A percentile compares a stretch with the other conserved stretches of the same genome.
Conservation (phyloP, 2,113 vertebrate species). For the Clarias batrachus region DNA sequence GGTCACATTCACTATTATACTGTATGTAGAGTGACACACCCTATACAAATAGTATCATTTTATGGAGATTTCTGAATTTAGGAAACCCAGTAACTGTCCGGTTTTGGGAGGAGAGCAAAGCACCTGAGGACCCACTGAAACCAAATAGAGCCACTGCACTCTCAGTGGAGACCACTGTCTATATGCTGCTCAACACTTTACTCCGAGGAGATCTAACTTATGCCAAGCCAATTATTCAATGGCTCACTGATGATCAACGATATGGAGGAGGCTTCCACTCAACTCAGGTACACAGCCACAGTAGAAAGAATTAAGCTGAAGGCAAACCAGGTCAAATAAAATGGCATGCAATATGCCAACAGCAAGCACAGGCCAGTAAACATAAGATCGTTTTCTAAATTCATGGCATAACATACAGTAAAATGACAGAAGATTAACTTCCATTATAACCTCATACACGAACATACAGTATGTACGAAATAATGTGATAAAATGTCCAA, state of each 20-base stretch:
- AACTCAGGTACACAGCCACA: conserved; percentile 74
- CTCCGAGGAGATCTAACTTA: conserved; percentile 74
- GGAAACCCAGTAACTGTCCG: conserved; percentile 73
- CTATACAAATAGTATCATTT: neutral
- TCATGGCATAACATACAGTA: neutral
- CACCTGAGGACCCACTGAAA: conserved; percentile 45
- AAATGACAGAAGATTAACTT: neutral
- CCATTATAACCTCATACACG: neutral
- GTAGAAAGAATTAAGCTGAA: neutral
- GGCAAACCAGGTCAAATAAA: neutral
- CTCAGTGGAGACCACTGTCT: conserved; percentile 86
- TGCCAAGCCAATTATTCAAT: conserved; percentile 78
- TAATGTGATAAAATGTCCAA: neutral
- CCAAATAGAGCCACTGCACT: conserved; percentile 70
- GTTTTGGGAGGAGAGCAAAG: conserved; percentile 80
- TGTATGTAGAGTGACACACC: too few species aligned
- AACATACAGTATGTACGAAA: neutral
- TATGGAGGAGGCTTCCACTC: conserved; percentile 85
- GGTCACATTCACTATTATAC: neutral
- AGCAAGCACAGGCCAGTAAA: neutral
- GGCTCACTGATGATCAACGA: conserved; percentile 88
- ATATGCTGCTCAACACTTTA: conserved; percentile 78
- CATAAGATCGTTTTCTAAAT: neutral
- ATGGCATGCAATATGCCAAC: neutral
- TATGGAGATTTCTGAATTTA: conserved; percentile 56